Conservation (phyloP, 2,888 invertebrate genomes). For the Drosophila crucigera region DNA sequence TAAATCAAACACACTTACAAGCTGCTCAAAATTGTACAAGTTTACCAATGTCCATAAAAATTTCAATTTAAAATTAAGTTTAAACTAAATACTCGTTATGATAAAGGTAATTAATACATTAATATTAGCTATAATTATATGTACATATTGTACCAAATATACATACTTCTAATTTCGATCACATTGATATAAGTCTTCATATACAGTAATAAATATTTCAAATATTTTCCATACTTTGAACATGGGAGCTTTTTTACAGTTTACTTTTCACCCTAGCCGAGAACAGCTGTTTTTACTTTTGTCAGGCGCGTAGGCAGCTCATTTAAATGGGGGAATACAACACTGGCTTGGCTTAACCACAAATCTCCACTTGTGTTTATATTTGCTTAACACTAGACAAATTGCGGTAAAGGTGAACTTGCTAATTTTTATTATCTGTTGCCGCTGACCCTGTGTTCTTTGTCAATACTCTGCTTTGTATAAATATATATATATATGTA, state of each 20-base stretch:
- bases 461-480: background rate
- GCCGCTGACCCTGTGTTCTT: slow-evolving; percentile 13
- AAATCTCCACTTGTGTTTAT: background rate
- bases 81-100: background rate
- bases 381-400: background rate
- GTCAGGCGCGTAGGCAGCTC: slow-evolving; percentile 18
- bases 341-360: slow-evolving; percentile 19
- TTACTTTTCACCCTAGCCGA: slow-evolving; percentile 1
- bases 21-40: background rate
- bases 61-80: background rate
- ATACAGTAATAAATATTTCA: background rate
- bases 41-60: background rate
- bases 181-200: background rate
- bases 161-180: background rate
- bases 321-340: slow-evolving; percentile 18
- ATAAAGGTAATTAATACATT: background rate
- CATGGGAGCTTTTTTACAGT: background rate
- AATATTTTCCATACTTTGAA: background rate
- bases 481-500: background rate
- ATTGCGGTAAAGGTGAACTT: slow-evolving; percentile 8
- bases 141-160: slow-evolving; percentile 2
- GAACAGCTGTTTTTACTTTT: slow-evolving; percentile 25
- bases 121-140: slow-evolving; percentile 1
- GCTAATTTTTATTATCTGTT: slow-evolving; percentile 7
- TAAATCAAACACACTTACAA: background rate